Base-by-base conservation (phyloP, 2,888 invertebrate species). In the Phanerotoma sp. region DNA sequence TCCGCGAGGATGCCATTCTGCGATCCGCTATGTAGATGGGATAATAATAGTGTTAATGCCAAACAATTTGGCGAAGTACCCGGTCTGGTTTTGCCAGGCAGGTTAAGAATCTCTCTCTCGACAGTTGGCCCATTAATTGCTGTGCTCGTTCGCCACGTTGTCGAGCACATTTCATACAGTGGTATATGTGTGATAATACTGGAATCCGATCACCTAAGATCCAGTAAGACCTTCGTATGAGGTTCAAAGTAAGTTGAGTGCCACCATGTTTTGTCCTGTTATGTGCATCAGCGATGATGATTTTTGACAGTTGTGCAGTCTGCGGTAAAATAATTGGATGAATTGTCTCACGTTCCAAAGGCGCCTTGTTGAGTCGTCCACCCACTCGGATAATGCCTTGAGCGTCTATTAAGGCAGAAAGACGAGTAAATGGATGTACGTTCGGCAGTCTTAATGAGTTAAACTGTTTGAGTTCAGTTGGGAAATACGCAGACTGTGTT, bases 111-210 rank as follows among this genome's bases (percentile, higher is more conserved):
- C 65, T 25, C 5, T 11, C 10, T 6, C 11, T 4, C n/a, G 64
- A 63, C 15, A 65, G 50, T 30, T 63, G 56, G 5, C 60, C 62
- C 65, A 65, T 67, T 9, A 62, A 22, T 38, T 62, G 61, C n/a
- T 53, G 49, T 3, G 53, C 52, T 28, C 53, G 49, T 7, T 10
- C 37, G n/a, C 42, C 56, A 13, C 61, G 48, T 30, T 56, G 35
- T 13, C 60, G 51, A 15, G 60, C 60, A 44, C 64, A 67, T 1
- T 6, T 25, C 1, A 65, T 45, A 41, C 66, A n/a, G n/a, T n/a
- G n/a, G n/a, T n/a, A n/a, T n/a, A n/a, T n/a, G n/a, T n/a, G n/a
- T n/a, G n/a, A n/a, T 7, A 48, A 30, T 1, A 62, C 49, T 7
- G 54, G 51, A 13, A 38, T 42, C 16, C 58, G 33, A 4, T 56